Evolutionary conservation across 2,113 vertebrate species (phyloP).

Genomic region (Peromyscus californicus): DNA sequence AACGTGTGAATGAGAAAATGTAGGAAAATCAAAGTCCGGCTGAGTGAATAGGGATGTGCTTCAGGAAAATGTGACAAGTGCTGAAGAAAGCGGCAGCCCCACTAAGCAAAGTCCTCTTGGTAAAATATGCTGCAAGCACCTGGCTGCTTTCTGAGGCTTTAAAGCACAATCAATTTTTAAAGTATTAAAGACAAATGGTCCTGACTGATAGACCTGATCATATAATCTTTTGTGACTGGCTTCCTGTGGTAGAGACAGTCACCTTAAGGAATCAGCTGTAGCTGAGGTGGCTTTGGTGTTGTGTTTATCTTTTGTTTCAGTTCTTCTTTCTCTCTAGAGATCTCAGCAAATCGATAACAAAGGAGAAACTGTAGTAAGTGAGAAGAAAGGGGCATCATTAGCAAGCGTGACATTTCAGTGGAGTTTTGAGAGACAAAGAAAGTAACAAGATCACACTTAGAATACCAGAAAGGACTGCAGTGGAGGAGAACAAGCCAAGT

Average conservation of each 20-base stretch:
- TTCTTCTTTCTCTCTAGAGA: neutral
- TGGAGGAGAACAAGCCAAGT: too few species aligned
- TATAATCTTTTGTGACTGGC: neutral
- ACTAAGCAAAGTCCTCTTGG: neutral
- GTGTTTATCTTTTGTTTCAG: neutral
- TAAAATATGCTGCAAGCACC: neutral
- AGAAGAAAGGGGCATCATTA: neutral
- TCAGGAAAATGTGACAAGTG: neutral
- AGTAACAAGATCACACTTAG: neutral
- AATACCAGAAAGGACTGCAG: neutral
- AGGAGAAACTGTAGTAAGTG: neutral
- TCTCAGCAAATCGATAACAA: neutral
- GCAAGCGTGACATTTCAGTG: neutral
- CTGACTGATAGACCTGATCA: neutral
- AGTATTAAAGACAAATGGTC: neutral
- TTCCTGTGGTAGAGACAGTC: neutral
- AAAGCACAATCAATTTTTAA: neutral
- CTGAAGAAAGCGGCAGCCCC: neutral
- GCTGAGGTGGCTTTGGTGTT: neutral
- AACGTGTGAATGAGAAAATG: neutral
- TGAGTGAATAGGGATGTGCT: neutral
- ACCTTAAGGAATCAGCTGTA: neutral
- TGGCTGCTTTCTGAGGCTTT: neutral
- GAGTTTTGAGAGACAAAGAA: neutral
- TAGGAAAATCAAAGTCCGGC: neutral